Base-by-base conservation (phyloP, 2,888 invertebrate genomes). In the Sphaerolaimus hirsutus region DNA sequence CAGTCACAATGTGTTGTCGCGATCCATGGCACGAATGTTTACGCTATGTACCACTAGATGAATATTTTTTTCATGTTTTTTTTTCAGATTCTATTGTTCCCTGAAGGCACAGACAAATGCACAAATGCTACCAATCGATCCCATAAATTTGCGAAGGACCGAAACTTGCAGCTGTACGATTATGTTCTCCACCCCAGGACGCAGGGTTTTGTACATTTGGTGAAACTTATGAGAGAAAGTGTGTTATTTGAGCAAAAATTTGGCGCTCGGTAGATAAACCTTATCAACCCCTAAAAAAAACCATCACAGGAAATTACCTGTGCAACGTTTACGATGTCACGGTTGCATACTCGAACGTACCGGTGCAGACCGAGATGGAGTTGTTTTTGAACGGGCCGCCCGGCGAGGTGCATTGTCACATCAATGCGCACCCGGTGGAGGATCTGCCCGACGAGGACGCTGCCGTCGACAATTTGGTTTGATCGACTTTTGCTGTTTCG, bases 71-170 rank as follows among this genome's bases (percentile, higher is more conserved):
- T n/a, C n/a, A n/a, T n/a, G n/a, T n/a, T n/a, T n/a, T n/a, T n/a
- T n/a, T 55, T 59, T 35, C 72, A 81, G 66, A 64, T 86, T 41
- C 68, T 86, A 29, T 69, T 86, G 51, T 76, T 77, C 59, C 84
- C 84, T 0, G 84, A 84, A 68, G 84, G 84, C 17, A 84, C 84
- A 0, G 81, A 86, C 63, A 68, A 82, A 48, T 79, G 79, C 29
- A 67, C 70, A 23, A 68, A 70, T 22, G 80, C 79, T 45, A 74
- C 74, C 53, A 67, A 63, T 22, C 74, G 74, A 37, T 81, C 81
- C 53, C 73, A 79, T 56, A 68, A 68, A 51, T 82, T 74, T 64
- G 83, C 83, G 0, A 66, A 67, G 21, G 72, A 72, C 51, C 54
- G 57, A 42, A 52, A 51, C 22, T 66, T 81, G 23, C 54, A 67